Evolutionary conservation across 92 coral and sea anemone species (phyloP).

Genomic region (Epizoanthus illoricatus): DNA sequence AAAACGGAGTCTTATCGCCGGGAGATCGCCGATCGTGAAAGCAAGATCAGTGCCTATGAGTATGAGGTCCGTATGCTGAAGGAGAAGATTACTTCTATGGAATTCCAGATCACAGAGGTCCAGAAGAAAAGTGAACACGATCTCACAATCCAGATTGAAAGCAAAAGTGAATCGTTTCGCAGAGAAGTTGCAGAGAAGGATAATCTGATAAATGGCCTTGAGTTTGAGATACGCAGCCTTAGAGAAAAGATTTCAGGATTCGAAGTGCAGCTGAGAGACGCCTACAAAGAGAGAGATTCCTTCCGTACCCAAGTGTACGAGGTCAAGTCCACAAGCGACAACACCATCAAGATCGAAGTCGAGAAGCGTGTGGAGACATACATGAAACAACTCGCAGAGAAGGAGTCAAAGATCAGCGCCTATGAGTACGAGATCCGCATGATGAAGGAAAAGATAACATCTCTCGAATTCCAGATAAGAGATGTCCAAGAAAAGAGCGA

Average conservation of each 20-base stretch:
- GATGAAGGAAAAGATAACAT: not conserved
- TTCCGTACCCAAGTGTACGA: constrained; percentile 41
- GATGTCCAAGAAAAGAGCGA: constrained; percentile 35
- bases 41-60: constrained; percentile 5
- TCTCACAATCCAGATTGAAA: no score
- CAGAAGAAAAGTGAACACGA: no score
- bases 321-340: constrained; percentile 31
- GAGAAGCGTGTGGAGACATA: constrained; percentile 43
- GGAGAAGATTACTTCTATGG: constrained; percentile 42
- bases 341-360: constrained; percentile 29
- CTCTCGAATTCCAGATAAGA: constrained; percentile 18
- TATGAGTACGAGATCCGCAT: constrained; percentile 3
- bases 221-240: constrained; percentile 28
- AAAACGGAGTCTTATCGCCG: constrained; percentile 45
- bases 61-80: constrained; percentile 21
- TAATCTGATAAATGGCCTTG: no score
- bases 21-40: constrained; percentile 28
- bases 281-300: constrained; percentile 33
- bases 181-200: no score
- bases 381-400: constrained; percentile 36
- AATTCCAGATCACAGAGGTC: no score
- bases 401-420: constrained; percentile 29
- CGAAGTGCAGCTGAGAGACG: constrained; percentile 28
- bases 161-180: no score
- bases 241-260: constrained; percentile 13